Conservation (phyloP, 1,140 invertebrate genomes). For the Laupala kohalensis region DNA sequence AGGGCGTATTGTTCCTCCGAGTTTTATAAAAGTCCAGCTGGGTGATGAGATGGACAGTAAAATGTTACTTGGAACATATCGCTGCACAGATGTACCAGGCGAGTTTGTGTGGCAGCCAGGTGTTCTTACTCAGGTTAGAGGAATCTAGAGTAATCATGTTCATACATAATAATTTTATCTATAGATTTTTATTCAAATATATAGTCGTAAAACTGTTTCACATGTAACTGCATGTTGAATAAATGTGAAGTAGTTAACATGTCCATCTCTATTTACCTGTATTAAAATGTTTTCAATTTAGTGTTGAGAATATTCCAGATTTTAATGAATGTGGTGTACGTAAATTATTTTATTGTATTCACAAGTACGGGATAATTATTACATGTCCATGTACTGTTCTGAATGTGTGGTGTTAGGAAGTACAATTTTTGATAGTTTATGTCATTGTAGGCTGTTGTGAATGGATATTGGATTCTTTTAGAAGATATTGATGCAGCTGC, state of each 20-base stretch:
- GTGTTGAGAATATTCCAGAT: too few relatives aligned
- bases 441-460: constrained; percentile 56
- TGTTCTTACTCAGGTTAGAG: constrained; percentile 59
- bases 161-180: too few relatives aligned
- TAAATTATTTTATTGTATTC: too few relatives aligned
- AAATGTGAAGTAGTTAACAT: too few relatives aligned
- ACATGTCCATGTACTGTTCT: too few relatives aligned
- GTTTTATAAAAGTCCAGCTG: constrained; percentile 71
- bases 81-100: constrained; percentile 90
- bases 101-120: constrained; percentile 96
- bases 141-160: too few relatives aligned
- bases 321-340: too few relatives aligned
- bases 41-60: constrained; percentile 97
- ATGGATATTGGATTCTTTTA: constrained; percentile 83
- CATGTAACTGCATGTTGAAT: not conserved
- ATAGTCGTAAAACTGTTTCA: not conserved
- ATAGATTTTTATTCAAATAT: constrained; percentile 16
- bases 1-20: constrained; percentile 22
- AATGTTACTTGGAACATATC: constrained; percentile 85
- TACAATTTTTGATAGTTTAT: not conserved
- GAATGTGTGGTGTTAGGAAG: too few relatives aligned
- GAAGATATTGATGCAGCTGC: constrained; percentile 93
- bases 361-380: too few relatives aligned
- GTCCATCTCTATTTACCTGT: too few relatives aligned
- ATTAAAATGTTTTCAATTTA: too few relatives aligned